phyloP scores from a whole-genome alignment of 64 coral and sea anemone species.

The Hydrozoanthus tunicans region DNA sequence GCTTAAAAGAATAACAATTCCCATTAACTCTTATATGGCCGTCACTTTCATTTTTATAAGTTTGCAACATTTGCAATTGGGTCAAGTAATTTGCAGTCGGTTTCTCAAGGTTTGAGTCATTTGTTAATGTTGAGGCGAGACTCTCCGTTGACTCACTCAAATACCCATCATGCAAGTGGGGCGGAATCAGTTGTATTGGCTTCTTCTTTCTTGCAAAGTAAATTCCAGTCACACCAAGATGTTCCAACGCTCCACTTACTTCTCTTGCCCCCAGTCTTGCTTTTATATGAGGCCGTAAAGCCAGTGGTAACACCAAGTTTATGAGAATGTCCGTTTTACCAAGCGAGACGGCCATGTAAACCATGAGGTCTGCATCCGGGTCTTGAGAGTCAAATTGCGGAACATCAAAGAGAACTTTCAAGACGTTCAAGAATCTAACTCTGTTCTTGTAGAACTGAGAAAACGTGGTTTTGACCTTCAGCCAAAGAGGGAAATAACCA shows the following conservation, averaged over 20 bases:
- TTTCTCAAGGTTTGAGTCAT: slow-evolving; percentile 22
- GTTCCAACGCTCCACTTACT: slow-evolving; percentile 10
- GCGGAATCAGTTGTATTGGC: not conserved
- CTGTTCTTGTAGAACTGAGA: slow-evolving; percentile 64
- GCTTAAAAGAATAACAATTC: not conserved
- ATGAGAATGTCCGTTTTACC: slow-evolving; percentile 67
- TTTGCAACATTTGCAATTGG: not conserved
- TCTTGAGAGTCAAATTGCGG: slow-evolving; percentile 44
- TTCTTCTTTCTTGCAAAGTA: slow-evolving; percentile 75
- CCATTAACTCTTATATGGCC: not conserved
- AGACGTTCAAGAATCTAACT: slow-evolving; percentile 48
- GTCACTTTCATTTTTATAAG: not conserved
- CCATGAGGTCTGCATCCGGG: slow-evolving; percentile 46
- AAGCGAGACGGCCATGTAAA: slow-evolving; percentile 81
- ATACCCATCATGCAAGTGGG: not conserved
- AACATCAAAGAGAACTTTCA: slow-evolving; percentile 71
- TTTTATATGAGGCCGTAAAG: slow-evolving; percentile 34
- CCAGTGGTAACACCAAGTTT: slow-evolving; percentile 61
- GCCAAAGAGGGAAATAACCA: slow-evolving; percentile 85
- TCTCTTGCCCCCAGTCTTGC: slow-evolving; percentile 50
- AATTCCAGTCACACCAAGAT: slow-evolving; percentile 61
- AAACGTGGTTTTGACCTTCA: slow-evolving; percentile 73
- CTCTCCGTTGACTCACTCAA: slow-evolving; percentile 42
- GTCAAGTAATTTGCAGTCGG: not conserved
- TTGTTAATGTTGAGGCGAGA: slow-evolving; percentile 1